Evolutionary conservation across 2,113 vertebrate species (phyloP).

Genomic region (Vulpes ferrilata): DNA sequence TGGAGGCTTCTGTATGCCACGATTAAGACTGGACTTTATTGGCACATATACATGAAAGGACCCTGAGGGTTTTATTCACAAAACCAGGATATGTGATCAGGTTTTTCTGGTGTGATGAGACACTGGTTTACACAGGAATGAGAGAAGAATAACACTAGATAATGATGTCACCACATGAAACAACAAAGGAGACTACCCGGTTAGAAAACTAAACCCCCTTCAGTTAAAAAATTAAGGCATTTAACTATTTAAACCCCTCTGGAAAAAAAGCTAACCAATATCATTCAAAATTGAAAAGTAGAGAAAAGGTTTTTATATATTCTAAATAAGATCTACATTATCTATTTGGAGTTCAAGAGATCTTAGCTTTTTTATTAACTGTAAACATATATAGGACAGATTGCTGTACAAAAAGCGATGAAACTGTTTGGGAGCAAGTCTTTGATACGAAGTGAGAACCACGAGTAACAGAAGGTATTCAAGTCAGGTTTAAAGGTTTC

Average conservation of each 20-base stretch:
- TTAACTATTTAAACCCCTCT: slow-evolving; percentile 1
- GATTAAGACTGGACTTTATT: not conserved
- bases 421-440: slow-evolving; percentile 42
- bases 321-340: not conserved
- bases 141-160: slow-evolving; percentile 82
- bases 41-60: not conserved
- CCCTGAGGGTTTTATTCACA: slow-evolving; percentile 46
- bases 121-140: slow-evolving; percentile 78
- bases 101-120: slow-evolving; percentile 64
- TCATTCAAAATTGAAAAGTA: not conserved
- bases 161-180: slow-evolving; percentile 89
- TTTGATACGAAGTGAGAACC: not conserved
- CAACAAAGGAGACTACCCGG: slow-evolving; percentile 87
- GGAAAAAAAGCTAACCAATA: not conserved
- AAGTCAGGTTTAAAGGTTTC: slow-evolving; percentile 62
- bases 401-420: not conserved
- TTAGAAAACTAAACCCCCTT: slow-evolving; percentile 64
- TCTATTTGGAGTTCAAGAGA: slow-evolving; percentile 17
- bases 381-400: not conserved
- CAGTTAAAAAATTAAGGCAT: slow-evolving; percentile 25
- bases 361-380: slow-evolving; percentile 2
- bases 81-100: slow-evolving; percentile 56
- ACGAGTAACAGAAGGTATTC: slow-evolving; percentile 38
- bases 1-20: not conserved
- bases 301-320: not conserved